Percentiles rank a stretch among this genome's conserved stretches.
Evolutionary conservation across 2,797 vertebrate genomes (phyloP).

Genomic region (Rhabdophis nuchalis): DNA sequence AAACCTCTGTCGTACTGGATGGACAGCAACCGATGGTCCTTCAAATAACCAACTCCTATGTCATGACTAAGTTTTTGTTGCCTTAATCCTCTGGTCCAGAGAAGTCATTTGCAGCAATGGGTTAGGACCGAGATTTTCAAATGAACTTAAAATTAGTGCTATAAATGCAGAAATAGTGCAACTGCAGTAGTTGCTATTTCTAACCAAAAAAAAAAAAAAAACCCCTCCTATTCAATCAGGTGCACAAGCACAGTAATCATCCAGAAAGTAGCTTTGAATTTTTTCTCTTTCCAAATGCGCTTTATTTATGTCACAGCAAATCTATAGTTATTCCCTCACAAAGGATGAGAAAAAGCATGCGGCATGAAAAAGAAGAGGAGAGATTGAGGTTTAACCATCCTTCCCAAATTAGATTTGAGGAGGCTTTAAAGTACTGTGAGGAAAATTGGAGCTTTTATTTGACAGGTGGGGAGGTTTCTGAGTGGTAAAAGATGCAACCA

Average conservation of each 20-base stretch:
- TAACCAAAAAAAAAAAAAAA: not conserved
- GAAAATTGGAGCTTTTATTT: not conserved
- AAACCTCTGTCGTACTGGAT: not conserved
- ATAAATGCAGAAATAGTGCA: not conserved
- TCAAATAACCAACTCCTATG: not conserved
- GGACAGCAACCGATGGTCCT: not conserved
- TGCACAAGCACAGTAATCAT: slow-evolving; percentile 5
- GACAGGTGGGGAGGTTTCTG: not conserved
- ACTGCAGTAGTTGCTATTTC: not conserved
- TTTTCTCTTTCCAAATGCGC: not conserved
- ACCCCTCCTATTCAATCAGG: not conserved
- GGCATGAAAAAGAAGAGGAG: not conserved
- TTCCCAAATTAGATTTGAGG: not conserved
- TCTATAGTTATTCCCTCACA: not conserved
- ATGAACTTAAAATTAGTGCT: slow-evolving; percentile 36
- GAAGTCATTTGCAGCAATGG: not conserved
- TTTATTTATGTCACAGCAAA: not conserved
- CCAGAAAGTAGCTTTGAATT: not conserved
- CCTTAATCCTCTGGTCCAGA: not conserved
- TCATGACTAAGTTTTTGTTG: not conserved
- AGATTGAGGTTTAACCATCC: not conserved
- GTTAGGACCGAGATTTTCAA: not conserved
- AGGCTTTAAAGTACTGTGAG: not conserved
- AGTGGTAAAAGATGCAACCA: not conserved
- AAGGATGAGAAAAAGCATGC: not conserved